A percentile compares a stretch with the other conserved stretches of the same genome.
Evolutionary conservation across 1,140 invertebrate species (phyloP).

Genomic region (Bombus haemorrhoidalis): DNA sequence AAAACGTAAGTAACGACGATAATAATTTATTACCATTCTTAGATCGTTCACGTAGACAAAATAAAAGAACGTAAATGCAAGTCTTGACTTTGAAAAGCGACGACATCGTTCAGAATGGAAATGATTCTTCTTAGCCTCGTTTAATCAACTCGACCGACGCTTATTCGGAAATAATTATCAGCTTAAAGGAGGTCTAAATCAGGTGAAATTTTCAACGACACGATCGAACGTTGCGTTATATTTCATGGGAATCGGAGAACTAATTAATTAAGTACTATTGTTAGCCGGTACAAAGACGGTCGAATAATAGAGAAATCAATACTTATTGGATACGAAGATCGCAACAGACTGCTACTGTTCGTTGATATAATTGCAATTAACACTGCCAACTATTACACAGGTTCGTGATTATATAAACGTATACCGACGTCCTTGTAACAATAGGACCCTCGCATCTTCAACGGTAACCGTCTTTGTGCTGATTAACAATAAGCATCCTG

Average conservation of each 20-base stretch:
- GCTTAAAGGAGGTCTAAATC: not conserved
- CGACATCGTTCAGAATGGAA: too few species aligned
- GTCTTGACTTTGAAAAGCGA: too few species aligned
- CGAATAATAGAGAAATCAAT: not conserved
- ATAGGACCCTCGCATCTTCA: not conserved
- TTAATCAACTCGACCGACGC: not conserved
- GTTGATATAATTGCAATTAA: slow-evolving; percentile 6
- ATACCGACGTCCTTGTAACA: not conserved
- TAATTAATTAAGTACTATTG: not conserved
- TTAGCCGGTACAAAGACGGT: too few species aligned
- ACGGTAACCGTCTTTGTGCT: slow-evolving; percentile 20
- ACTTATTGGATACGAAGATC: not conserved
- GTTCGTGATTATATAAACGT: slow-evolving; percentile 5
- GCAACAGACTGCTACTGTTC: not conserved
- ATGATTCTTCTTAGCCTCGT: too few species aligned
- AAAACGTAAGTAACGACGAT: too few species aligned
- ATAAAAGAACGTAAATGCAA: too few species aligned
- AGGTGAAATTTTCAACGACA: not conserved
- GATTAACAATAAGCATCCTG: slow-evolving; percentile 45
- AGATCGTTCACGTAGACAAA: too few species aligned
- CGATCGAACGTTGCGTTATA: not conserved
- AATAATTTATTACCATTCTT: too few species aligned
- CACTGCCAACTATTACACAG: not conserved
- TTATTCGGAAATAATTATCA: not conserved
- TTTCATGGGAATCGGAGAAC: not conserved